Evolutionary conservation across 2,888 invertebrate species (phyloP).

Genomic region (Yponomeuta sedellus): DNA sequence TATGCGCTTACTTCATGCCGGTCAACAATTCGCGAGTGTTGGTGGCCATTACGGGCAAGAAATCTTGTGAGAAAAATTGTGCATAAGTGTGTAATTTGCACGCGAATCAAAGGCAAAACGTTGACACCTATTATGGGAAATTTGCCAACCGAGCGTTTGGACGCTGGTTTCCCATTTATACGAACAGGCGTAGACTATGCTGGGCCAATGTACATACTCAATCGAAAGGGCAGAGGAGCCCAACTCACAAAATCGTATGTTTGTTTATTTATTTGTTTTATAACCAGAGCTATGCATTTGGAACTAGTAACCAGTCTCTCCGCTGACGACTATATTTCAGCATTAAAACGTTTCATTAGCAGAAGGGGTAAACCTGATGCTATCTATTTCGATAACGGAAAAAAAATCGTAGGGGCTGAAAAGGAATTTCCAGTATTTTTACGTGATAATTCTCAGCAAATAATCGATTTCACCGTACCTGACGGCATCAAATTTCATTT

Average conservation of each 20-base stretch:
- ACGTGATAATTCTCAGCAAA: background rate
- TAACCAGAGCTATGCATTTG: too few species aligned
- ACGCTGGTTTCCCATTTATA: background rate
- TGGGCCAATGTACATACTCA: background rate
- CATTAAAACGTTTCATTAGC: too few species aligned
- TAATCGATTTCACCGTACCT: background rate
- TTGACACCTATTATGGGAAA: slow-evolving; percentile 3
- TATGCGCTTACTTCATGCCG: too few species aligned
- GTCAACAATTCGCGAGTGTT: background rate
- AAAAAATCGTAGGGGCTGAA: background rate
- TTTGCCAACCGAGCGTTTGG: background rate
- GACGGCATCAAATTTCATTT: background rate
- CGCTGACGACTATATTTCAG: too few species aligned
- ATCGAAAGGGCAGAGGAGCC: background rate
- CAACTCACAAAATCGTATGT: background rate
- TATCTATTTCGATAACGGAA: background rate
- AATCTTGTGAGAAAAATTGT: background rate
- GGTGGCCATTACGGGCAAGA: background rate
- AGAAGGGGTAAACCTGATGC: too few species aligned
- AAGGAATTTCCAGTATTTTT: background rate
- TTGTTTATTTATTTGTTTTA: background rate
- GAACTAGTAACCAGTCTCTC: too few species aligned
- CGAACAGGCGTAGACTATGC: slow-evolving; percentile 5
- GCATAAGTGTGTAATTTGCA: background rate
- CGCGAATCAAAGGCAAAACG: background rate